A percentile compares a stretch with the other conserved stretches of the same genome.
phyloP scores from a whole-genome alignment of 2,888 invertebrate genomes.

The Cephus pygmeus region DNA sequence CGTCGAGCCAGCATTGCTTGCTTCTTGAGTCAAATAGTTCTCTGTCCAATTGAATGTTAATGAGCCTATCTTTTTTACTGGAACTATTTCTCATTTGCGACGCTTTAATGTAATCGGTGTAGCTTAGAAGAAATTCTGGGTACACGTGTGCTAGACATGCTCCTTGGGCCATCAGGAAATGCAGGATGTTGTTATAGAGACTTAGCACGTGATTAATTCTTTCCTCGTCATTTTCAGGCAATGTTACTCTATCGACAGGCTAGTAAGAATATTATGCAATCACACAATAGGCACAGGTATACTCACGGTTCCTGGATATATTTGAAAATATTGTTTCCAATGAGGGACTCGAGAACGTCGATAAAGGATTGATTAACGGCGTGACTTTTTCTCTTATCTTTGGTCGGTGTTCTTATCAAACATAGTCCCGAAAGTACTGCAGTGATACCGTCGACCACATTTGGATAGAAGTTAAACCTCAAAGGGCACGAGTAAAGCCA shows the following conservation, averaged over 20 bases:
- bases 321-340: constrained; percentile 41
- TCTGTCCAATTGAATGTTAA: background rate
- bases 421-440: constrained; percentile 31
- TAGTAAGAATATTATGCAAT: background rate
- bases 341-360: constrained; percentile 51
- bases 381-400: constrained; percentile 26
- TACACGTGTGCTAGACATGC: constrained; percentile 62
- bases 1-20: constrained; percentile 71
- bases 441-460: constrained; percentile 36
- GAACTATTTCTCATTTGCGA: constrained; percentile 13
- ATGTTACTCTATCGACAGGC: background rate
- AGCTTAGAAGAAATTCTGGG: constrained; percentile 62
- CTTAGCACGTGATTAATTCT: constrained; percentile 48
- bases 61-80: background rate
- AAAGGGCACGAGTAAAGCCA: constrained; percentile 59
- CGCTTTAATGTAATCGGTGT: constrained; percentile 57
- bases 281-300: background rate
- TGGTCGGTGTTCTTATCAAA: constrained; percentile 20
- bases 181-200: constrained; percentile 57
- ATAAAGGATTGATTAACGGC: constrained; percentile 44
- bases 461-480: constrained; percentile 42
- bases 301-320: constrained; percentile 24
- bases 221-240: constrained; percentile 40
- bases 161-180: constrained; percentile 56
- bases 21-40: constrained; percentile 44